These are phyloP conservation scores for Hypothenemus hampei DNA, from an alignment of 1,140 invertebrate species.

Conservation along the genomic window DNA sequence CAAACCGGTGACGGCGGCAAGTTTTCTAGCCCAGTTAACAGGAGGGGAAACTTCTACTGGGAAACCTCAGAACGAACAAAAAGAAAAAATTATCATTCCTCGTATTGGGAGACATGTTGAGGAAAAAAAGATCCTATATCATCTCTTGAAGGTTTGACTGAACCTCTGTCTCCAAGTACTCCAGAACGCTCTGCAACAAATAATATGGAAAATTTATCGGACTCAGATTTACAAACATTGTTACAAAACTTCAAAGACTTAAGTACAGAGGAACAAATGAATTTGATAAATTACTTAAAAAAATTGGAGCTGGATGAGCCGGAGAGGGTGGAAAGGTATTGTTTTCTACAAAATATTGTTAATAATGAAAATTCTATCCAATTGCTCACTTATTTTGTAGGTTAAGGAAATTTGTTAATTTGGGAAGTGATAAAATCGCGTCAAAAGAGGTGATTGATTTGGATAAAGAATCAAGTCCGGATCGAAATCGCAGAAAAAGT, in stretches of 20 bases:
- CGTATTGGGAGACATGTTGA: background rate
- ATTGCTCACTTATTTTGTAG: conserved; percentile 6
- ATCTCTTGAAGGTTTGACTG: conserved; percentile 20
- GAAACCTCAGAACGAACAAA: conserved; percentile 2
- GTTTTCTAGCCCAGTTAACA: conserved; percentile 49
- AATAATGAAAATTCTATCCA: background rate
- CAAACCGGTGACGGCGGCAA: conserved; percentile 51
- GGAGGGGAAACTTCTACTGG: conserved; percentile 8
- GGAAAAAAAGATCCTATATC: conserved; percentile 4
- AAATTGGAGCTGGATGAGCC: conserved; percentile 69
- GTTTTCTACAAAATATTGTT: background rate
- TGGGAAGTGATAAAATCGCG: conserved; percentile 39
- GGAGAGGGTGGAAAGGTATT: conserved; percentile 58
- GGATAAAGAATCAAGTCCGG: conserved; percentile 26
- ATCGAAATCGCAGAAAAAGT: conserved; percentile 41
- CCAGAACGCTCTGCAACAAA: conserved; percentile 24
- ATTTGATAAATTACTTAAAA: conserved; percentile 70
- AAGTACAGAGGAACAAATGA: conserved; percentile 70
- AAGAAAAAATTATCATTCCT: conserved; percentile 28
- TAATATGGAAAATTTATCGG: conserved; percentile 64
- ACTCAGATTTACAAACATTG: conserved; percentile 67
- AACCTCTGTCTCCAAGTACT: conserved; percentile 21
- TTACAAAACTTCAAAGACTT: conserved; percentile 75
- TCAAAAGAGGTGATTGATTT: conserved; percentile 15
- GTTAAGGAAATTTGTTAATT: conserved; percentile 60